Percentiles rank a stretch among this genome's conserved stretches.
Evolutionary conservation across 1,140 invertebrate genomes (phyloP).

Genomic region (Uloborus diversus): DNA sequence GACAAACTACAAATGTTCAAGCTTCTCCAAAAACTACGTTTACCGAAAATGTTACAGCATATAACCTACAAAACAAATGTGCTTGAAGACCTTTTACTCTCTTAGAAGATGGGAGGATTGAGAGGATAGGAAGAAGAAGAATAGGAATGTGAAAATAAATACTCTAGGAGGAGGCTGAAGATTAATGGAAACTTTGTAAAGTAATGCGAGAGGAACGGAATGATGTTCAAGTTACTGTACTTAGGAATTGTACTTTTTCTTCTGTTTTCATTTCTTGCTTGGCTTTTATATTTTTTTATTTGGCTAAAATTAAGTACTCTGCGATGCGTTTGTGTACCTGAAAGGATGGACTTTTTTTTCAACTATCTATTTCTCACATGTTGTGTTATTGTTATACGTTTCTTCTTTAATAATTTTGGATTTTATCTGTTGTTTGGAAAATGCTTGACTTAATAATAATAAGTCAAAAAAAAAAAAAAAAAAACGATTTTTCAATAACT

Average conservation of each 20-base stretch:
- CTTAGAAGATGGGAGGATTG: background rate
- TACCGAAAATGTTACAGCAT: slow-evolving; percentile 50
- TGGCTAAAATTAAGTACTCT: no score
- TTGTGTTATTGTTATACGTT: no score
- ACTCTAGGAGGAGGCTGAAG: slow-evolving; percentile 5
- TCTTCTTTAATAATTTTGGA: no score
- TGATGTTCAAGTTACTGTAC: background rate
- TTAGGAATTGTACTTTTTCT: background rate
- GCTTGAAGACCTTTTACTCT: slow-evolving; percentile 37
- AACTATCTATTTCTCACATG: no score
- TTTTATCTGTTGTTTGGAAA: no score
- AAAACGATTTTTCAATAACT: background rate
- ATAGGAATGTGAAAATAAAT: slow-evolving; percentile 18
- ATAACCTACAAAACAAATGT: slow-evolving; percentile 50
- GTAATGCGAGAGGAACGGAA: slow-evolving; percentile 27
- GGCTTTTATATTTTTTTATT: no score
- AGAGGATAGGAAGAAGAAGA: slow-evolving; percentile 19
- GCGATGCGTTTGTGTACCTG: no score
- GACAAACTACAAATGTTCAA: slow-evolving; percentile 46
- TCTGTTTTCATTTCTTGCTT: no score
- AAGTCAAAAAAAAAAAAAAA: background rate
- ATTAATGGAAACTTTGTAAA: slow-evolving; percentile 42
- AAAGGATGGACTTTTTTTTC: no score
- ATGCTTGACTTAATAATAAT: no score
- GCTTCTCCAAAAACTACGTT: slow-evolving; percentile 37